Evolutionary conservation across 2,888 invertebrate species (phyloP).

Genomic region (Cyclophora albipunctata): DNA sequence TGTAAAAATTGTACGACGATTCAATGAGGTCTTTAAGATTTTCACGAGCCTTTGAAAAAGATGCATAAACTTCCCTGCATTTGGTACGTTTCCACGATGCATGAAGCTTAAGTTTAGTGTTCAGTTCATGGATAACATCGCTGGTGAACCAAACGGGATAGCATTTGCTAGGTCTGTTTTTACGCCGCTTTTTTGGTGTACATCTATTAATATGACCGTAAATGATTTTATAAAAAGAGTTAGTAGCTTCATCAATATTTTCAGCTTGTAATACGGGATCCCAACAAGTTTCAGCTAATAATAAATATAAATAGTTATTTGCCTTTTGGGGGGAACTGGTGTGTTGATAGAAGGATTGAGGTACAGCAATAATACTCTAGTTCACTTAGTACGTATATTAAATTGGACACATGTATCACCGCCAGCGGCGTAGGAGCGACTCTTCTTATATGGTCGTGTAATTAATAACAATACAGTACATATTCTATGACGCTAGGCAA

Average conservation of each 20-base stretch:
- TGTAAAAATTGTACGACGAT: not conserved
- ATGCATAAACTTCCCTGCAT: not conserved
- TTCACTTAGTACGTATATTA: no score
- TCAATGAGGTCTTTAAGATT: not conserved
- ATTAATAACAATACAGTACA: no score
- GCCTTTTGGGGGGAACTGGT: no score
- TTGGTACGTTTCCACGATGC: not conserved
- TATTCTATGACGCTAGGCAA: no score
- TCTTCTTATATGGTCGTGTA: no score
- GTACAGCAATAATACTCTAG: no score
- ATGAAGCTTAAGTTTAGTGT: not conserved
- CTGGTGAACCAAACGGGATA: not conserved
- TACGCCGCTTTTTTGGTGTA: not conserved
- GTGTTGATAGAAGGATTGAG: no score
- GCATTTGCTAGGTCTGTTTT: not conserved
- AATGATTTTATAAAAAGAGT: not conserved
- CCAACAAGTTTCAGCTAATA: not conserved
- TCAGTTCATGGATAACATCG: not conserved
- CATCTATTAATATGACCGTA: conserved; percentile 1
- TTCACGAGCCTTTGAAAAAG: not conserved
- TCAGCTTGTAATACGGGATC: not conserved
- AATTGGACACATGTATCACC: no score
- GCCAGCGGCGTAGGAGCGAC: no score
- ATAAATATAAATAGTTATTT: no score
- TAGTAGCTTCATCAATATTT: not conserved